Base-by-base conservation (phyloP, 2,888 invertebrate species). In the Chouioia cunea region DNA sequence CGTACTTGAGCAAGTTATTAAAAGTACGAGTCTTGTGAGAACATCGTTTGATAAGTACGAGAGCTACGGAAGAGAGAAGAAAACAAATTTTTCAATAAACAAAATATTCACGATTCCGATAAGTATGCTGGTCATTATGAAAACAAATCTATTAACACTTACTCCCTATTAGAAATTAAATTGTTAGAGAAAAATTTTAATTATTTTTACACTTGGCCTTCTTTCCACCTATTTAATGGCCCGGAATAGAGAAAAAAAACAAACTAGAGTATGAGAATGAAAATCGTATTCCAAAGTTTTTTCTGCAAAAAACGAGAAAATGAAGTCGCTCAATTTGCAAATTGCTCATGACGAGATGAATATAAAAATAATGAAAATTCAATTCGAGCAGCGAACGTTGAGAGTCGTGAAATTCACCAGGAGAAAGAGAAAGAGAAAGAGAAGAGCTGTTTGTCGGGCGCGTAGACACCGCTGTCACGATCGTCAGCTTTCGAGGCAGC, bases 401-500 rank as follows among this genome's bases (percentile, higher is more conserved):
- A 14, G 43, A 65, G 6, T 62, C 46, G 65, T 52, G 63, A 63
- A 63, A 71, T 62, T 57, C 43, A 22, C 44, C 16, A 56, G 54
- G 16, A 18, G 14, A 58, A 44, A 46, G 18, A 54, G 48, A 66
- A 36, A 46, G 46, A 43, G 50, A 46, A 44, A 63, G 59, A 52
- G 46, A 22, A 47, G 20, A 66, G 53, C 68, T 70, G 70, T 70
- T 72, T 72, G 72, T 66, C 58, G 53, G 22, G 44, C 46, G 58
- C 52, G 65, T 63, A 71, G 71, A 68, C 56, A 72, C 70, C 27
- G 56, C 65, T 69, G 69, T 74, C 69, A 70, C 70, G 66, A 70
- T 72, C 72, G 67, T 72, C 72, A 74, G 73, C 73, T 74, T 63
- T 63, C 66, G 50, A 62, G 70, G 72, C 69, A 65, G 73, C 72